A percentile compares a stretch with the other conserved stretches of the same genome.
These are phyloP conservation scores for Drosophila simulans DNA, from an alignment of 1,140 invertebrate species.

Conservation along the genomic window DNA sequence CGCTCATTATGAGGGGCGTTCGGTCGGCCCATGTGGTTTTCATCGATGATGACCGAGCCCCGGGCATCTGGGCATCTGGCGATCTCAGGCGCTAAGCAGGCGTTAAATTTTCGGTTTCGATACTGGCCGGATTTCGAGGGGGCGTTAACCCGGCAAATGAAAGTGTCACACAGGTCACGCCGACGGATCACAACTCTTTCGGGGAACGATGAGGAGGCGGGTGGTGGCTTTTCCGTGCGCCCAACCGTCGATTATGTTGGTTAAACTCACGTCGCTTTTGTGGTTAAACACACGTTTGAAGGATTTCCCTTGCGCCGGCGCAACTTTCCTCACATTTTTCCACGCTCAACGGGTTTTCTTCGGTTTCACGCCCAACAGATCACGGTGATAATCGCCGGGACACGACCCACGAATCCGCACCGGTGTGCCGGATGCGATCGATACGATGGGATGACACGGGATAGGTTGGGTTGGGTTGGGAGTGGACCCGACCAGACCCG, in stretches of 20 bases:
- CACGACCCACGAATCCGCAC: constrained; percentile 39
- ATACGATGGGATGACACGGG: background rate
- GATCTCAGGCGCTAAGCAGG: constrained; percentile 44
- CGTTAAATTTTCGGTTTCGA: constrained; percentile 68
- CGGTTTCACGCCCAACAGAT: constrained; percentile 41
- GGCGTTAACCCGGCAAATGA: constrained; percentile 75
- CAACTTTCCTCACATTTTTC: constrained; percentile 37
- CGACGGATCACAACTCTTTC: constrained; percentile 67
- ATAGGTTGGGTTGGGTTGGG: constrained; percentile 3
- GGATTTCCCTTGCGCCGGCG: constrained; percentile 77
- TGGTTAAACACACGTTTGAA: constrained; percentile 74
- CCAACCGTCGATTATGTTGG: constrained; percentile 46
- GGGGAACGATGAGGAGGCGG: background rate
- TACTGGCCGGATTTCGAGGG: constrained; percentile 36
- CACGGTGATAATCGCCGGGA: constrained; percentile 60
- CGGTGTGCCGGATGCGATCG: constrained; percentile 1
- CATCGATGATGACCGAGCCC: constrained; percentile 53
- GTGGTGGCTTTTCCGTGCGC: constrained; percentile 49
- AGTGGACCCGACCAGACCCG: constrained; percentile 32
- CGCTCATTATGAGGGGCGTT: constrained; percentile 77
- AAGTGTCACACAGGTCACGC: constrained; percentile 62
- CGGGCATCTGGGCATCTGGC: constrained; percentile 72
- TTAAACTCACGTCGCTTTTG: constrained; percentile 72
- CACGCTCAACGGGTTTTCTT: constrained; percentile 37
- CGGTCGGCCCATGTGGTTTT: constrained; percentile 66